Conservation (phyloP, 1,140 invertebrate species). For the Drosophila triauraria region DNA sequence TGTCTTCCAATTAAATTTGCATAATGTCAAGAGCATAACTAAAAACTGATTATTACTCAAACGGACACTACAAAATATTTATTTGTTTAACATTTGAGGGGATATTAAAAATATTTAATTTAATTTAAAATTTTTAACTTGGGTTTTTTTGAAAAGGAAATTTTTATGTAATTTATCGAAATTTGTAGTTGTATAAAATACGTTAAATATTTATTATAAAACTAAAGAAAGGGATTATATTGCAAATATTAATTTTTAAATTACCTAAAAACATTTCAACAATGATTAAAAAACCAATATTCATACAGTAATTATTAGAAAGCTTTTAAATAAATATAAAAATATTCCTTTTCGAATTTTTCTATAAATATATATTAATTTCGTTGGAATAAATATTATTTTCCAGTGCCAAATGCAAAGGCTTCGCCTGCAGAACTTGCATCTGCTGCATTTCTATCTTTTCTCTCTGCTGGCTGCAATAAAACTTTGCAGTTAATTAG, state of each 20-base stretch:
- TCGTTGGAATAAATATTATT: not conserved
- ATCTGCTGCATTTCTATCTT: constrained; percentile 33
- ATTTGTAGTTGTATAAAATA: not conserved
- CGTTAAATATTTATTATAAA: too few species aligned
- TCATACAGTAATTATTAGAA: too few species aligned
- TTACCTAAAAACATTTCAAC: too few species aligned
- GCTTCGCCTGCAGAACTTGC: constrained; percentile 32
- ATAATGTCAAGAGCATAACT: not conserved
- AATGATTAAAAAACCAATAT: too few species aligned
- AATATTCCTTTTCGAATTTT: not conserved
- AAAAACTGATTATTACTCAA: not conserved
- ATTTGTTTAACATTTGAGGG: too few species aligned
- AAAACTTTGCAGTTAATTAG: constrained; percentile 81
- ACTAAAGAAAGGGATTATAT: too few species aligned
- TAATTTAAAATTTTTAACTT: not conserved
- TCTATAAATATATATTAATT: not conserved
- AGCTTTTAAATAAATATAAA: too few species aligned
- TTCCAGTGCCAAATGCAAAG: constrained; percentile 16
- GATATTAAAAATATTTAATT: not conserved
- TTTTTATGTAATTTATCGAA: too few species aligned
- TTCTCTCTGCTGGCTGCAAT: constrained; percentile 42
- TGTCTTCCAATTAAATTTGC: constrained; percentile 34
- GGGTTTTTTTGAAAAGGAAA: too few species aligned
- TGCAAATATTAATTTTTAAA: too few species aligned
- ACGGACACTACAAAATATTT: not conserved